These are phyloP conservation scores for Ophonus ardosiacus DNA, from an alignment of 2,888 invertebrate genomes.

Conservation along the genomic window DNA sequence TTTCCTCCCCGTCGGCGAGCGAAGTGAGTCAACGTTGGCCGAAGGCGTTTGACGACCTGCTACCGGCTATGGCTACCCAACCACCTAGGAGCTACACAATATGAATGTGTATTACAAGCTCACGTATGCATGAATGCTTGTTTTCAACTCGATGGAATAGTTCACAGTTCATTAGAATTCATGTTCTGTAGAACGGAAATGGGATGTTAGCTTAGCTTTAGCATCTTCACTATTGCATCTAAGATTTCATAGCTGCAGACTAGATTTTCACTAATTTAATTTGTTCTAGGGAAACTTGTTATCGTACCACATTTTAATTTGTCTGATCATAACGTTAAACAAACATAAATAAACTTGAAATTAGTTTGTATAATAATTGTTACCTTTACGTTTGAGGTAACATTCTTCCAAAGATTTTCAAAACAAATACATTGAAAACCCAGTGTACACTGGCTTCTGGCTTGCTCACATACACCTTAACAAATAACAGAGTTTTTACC, in stretches of 20 bases:
- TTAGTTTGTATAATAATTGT: background rate
- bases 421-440: too few relatives aligned
- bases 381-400: background rate
- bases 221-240: background rate
- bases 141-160: conserved; percentile 10
- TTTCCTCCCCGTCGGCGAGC: background rate
- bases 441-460: too few relatives aligned
- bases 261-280: background rate
- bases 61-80: background rate
- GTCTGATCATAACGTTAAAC: background rate
- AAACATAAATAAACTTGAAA: background rate
- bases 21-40: background rate
- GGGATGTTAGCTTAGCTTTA: background rate
- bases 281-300: background rate
- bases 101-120: conserved; percentile 8
- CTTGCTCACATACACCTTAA: too few relatives aligned
- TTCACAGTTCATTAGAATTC: conserved; percentile 17
- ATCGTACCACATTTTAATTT: background rate
- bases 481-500: too few relatives aligned
- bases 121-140: conserved; percentile 18
- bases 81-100: background rate
- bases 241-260: conserved; percentile 1
- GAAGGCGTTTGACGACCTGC: background rate
- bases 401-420: too few relatives aligned
- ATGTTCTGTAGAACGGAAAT: background rate